These are phyloP conservation scores for Tyrannus savana DNA, from an alignment of 2,113 vertebrate genomes.

Conservation along the genomic window DNA sequence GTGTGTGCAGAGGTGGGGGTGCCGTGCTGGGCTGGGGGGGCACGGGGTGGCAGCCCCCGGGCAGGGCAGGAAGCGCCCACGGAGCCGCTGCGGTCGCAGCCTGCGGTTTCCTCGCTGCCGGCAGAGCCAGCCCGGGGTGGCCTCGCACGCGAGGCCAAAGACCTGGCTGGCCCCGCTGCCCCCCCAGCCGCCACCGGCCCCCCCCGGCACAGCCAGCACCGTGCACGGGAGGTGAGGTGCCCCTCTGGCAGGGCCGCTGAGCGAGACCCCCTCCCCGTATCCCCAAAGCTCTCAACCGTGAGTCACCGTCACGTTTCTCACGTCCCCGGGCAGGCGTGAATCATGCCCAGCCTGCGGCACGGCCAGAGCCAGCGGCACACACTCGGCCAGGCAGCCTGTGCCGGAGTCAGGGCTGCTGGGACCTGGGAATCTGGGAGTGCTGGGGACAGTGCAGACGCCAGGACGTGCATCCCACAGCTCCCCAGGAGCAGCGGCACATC, in stretches of 20 bases:
- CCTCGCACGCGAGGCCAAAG: conserved; percentile 48
- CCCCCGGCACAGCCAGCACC: not conserved
- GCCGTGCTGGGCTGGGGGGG: not conserved
- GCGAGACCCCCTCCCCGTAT: not conserved
- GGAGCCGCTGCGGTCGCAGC: conserved; percentile 53
- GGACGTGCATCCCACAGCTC: not conserved
- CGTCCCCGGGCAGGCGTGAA: conserved; percentile 58
- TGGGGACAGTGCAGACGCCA: fast-evolving
- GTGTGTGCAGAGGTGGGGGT: not conserved
- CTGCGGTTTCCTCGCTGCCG: conserved; percentile 63
- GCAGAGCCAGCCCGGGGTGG: not conserved
- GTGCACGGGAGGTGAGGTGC: not conserved
- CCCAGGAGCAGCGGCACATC: fast-evolving
- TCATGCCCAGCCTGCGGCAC: conserved; percentile 39
- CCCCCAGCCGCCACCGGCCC: fast-evolving
- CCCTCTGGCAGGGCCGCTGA: not conserved
- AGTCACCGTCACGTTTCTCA: conserved; percentile 68
- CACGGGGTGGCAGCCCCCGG: not conserved
- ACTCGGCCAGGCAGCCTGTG: not conserved
- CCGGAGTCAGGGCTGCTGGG: not conserved
- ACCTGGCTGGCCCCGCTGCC: not conserved
- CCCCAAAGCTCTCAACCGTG: conserved; percentile 4
- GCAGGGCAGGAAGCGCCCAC: conserved; percentile 59
- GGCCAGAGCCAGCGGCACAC: not conserved
- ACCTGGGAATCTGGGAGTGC: not conserved